Conservation (phyloP, 2,888 invertebrate genomes). For the Dugesia japonica region DNA sequence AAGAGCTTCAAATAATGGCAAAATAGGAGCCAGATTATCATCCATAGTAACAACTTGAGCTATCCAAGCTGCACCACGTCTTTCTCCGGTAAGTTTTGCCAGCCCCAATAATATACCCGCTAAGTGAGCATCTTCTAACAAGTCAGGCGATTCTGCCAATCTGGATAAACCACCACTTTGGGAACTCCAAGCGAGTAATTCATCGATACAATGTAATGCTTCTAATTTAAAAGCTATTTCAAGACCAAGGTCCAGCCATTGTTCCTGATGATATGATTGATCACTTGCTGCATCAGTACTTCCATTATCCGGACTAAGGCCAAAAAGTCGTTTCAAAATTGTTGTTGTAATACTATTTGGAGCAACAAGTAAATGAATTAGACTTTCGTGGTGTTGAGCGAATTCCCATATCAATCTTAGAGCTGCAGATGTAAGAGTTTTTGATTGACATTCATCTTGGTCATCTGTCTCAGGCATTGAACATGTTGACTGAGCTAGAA, state of each 20-base stretch:
- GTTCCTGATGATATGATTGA: constrained; percentile 14
- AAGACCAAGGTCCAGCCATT: not conserved
- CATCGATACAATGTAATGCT: constrained; percentile 7
- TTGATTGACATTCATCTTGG: not conserved
- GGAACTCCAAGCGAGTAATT: not conserved
- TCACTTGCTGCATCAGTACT: not conserved
- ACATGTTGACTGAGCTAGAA: not conserved
- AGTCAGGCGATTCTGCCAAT: not conserved
- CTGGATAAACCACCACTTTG: not conserved
- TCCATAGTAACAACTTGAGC: constrained; percentile 27
- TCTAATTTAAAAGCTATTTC: not conserved
- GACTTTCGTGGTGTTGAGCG: not conserved
- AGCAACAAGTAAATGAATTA: constrained; percentile 1
- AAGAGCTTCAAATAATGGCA: constrained; percentile 20
- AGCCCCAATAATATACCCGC: not conserved
- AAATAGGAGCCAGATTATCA: constrained; percentile 10
- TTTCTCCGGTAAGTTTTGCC: not conserved
- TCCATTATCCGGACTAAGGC: not conserved
- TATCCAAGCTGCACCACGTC: constrained; percentile 2
- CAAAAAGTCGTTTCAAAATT: constrained; percentile 7
- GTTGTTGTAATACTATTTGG: constrained; percentile 2
- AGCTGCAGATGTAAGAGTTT: constrained; percentile 4
- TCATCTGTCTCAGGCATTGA: not conserved
- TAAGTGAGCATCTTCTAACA: not conserved
- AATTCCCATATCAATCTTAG: not conserved